These are phyloP conservation scores for Hylaeus anthracinus DNA, from an alignment of 1,140 invertebrate genomes.

Conservation along the genomic window DNA sequence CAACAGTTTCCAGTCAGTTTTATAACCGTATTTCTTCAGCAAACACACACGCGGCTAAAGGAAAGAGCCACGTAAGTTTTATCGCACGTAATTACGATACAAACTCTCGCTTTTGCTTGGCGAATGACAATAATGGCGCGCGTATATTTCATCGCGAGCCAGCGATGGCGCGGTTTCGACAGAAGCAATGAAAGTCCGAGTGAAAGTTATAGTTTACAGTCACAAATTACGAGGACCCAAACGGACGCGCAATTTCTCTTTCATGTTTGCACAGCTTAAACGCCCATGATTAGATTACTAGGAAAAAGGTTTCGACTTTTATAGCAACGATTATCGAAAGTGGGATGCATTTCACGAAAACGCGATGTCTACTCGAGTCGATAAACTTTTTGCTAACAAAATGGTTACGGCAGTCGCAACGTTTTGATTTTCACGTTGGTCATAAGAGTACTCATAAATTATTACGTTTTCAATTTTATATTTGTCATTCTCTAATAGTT, in stretches of 20 bases:
- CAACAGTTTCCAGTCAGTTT: neutral
- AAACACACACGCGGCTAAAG: neutral
- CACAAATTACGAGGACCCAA: conserved; percentile 41
- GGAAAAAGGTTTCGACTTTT: conserved; percentile 21
- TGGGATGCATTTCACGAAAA: neutral
- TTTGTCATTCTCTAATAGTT: too few species aligned
- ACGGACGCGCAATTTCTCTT: conserved; percentile 54
- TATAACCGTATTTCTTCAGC: neutral
- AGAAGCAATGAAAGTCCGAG: conserved; percentile 55
- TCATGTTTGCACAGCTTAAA: conserved; percentile 17
- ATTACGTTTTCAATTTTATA: too few species aligned
- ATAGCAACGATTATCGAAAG: conserved; percentile 33
- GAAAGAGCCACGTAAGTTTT: conserved; percentile 1
- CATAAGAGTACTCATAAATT: too few species aligned
- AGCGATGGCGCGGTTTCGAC: conserved; percentile 38
- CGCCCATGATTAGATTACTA: neutral
- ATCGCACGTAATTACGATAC: conserved; percentile 33
- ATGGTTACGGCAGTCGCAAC: too few species aligned
- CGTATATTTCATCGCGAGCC: conserved; percentile 33
- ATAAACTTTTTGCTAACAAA: too few species aligned
- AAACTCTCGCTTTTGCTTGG: conserved; percentile 51
- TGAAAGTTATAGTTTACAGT: conserved; percentile 55
- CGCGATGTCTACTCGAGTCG: neutral
- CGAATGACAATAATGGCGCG: conserved; percentile 30
- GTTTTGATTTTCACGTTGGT: too few species aligned